These are phyloP conservation scores for Tetranychus piercei DNA, from an alignment of 2,888 invertebrate genomes.

Conservation along the genomic window DNA sequence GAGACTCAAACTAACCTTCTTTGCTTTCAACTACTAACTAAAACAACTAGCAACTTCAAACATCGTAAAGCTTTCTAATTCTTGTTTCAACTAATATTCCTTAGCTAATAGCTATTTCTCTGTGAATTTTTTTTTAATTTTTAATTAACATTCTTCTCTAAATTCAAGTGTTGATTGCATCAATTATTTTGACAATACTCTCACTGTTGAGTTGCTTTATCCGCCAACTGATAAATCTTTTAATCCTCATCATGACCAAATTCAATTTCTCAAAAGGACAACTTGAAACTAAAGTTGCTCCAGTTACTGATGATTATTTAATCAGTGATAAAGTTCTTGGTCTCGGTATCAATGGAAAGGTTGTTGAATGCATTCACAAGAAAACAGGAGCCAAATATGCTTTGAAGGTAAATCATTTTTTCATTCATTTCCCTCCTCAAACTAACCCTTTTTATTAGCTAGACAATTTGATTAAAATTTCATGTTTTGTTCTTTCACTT, in stretches of 20 bases:
- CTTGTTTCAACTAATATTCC: no score
- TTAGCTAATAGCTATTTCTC: no score
- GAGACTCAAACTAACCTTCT: no score
- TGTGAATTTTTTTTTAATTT: no score
- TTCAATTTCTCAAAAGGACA: not conserved
- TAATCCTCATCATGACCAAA: not conserved
- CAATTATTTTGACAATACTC: not conserved
- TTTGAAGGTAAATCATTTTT: constrained; percentile 49
- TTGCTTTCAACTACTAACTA: no score
- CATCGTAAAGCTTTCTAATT: no score
- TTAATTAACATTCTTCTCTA: no score
- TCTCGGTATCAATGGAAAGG: constrained; percentile 94
- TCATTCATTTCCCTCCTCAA: not conserved
- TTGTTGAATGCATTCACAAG: constrained; percentile 74
- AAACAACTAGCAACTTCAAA: no score
- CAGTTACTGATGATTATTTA: constrained; percentile 72
- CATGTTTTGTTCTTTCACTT: no score
- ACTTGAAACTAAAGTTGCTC: constrained; percentile 46
- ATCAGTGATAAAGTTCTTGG: constrained; percentile 83
- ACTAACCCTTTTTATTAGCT: not conserved
- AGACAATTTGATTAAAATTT: not conserved
- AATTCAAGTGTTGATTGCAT: not conserved
- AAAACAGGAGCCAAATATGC: constrained; percentile 61
- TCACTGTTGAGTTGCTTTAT: not conserved
- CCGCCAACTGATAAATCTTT: not conserved